These are phyloP conservation scores for Drosophila parabipectinata DNA, from an alignment of 1,140 invertebrate species.

Conservation along the genomic window DNA sequence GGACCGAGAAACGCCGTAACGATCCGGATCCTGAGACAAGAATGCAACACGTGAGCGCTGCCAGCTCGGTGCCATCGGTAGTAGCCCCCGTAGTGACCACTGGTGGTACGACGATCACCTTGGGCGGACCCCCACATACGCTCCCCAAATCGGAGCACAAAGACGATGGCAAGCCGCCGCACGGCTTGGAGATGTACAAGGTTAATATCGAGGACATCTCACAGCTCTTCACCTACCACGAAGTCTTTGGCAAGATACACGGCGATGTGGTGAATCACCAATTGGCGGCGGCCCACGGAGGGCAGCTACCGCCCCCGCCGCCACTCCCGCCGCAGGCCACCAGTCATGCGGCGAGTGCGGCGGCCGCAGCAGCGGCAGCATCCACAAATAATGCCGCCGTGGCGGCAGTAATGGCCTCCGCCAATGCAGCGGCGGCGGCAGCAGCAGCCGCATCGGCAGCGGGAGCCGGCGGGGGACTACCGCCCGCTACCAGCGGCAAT, in stretches of 20 bases:
- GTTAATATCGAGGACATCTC: slow-evolving; percentile 93
- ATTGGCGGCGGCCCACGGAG: slow-evolving; percentile 69
- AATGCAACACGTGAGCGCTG: slow-evolving; percentile 82
- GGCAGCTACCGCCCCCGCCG: slow-evolving; percentile 69
- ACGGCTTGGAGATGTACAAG: slow-evolving; percentile 90
- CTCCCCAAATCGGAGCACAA: slow-evolving; percentile 85
- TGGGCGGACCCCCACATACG: slow-evolving; percentile 86
- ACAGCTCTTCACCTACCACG: slow-evolving; percentile 92
- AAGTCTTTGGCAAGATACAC: slow-evolving; percentile 93
- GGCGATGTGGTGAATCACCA: slow-evolving; percentile 86
- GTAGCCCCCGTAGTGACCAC: slow-evolving; percentile 84
- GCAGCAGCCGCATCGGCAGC: slow-evolving; percentile 65
- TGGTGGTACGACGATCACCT: slow-evolving; percentile 86
- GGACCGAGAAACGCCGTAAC: slow-evolving; percentile 44
- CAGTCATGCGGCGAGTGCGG: slow-evolving; percentile 65
- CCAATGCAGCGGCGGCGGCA: slow-evolving; percentile 67
- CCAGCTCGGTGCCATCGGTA: slow-evolving; percentile 74
- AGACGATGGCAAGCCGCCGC: slow-evolving; percentile 87
- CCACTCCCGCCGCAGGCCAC: slow-evolving; percentile 65
- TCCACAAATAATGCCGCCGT: slow-evolving; percentile 77
- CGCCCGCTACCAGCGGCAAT: slow-evolving; percentile 43
- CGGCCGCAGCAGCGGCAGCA: slow-evolving; percentile 67
- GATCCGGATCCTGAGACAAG: slow-evolving; percentile 39
- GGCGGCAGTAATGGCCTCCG: slow-evolving; percentile 75
- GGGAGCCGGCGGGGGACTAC: slow-evolving; percentile 29